Conservation (phyloP, 1,140 invertebrate genomes). For the Zeugodacus cucurbitae region DNA sequence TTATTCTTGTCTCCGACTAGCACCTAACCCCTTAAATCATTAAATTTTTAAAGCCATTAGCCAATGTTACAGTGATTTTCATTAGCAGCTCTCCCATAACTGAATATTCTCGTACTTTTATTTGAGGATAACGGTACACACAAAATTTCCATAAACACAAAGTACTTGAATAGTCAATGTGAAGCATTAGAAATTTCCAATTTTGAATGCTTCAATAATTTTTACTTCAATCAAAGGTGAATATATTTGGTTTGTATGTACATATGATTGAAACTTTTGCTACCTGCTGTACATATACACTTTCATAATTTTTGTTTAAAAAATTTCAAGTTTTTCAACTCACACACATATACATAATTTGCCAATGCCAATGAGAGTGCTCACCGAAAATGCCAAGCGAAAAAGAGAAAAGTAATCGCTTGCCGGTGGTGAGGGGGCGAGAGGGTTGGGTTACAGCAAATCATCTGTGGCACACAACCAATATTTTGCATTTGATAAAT, state of each 20-base stretch:
- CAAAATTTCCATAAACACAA: background rate
- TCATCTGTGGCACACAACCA: background rate
- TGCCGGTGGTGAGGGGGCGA: background rate
- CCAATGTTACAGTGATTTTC: too few species aligned
- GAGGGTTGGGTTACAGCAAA: too few species aligned
- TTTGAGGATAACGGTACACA: too few species aligned
- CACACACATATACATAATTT: background rate
- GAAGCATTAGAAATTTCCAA: conserved; percentile 7
- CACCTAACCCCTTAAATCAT: background rate
- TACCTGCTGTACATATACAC: too few species aligned
- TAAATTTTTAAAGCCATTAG: too few species aligned
- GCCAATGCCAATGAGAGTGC: background rate
- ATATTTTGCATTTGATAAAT: conserved; percentile 38
- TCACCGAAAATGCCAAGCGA: background rate
- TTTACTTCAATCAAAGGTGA: background rate
- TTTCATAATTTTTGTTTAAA: background rate
- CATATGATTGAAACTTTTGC: background rate
- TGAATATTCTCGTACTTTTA: too few species aligned
- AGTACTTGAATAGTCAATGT: background rate
- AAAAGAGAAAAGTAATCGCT: background rate
- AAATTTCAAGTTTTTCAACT: background rate
- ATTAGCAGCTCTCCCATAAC: too few species aligned
- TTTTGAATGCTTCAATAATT: conserved; percentile 29
- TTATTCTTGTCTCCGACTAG: too few species aligned
- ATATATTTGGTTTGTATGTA: background rate